phyloP scores from a whole-genome alignment of 37 sponge, comb jelly and placozoan species.

The Oopsacas minuta region DNA sequence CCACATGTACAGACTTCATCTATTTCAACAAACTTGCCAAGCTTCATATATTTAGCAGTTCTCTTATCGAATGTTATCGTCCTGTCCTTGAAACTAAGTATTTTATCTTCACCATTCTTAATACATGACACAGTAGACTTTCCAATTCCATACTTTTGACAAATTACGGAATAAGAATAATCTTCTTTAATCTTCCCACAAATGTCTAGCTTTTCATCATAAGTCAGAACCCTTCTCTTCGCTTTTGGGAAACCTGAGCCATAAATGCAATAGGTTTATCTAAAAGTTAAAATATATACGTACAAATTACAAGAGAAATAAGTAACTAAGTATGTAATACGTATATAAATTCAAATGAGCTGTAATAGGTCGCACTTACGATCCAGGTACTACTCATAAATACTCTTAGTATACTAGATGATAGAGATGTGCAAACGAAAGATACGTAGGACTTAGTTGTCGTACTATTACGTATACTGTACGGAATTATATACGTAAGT shows the following conservation, averaged over 20 bases:
- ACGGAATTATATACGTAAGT: not conserved
- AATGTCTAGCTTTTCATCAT: not conserved
- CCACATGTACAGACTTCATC: constrained; percentile 17
- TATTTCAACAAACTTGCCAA: not conserved
- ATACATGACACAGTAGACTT: constrained; percentile 35
- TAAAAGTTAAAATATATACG: not conserved
- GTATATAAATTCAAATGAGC: not conserved
- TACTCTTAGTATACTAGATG: not conserved
- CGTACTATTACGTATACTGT: not conserved
- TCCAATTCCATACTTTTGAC: constrained; percentile 38
- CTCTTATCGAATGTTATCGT: constrained; percentile 28
- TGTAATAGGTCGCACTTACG: not conserved
- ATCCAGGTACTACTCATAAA: not conserved
- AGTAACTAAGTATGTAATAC: not conserved
- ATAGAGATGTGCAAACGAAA: not conserved
- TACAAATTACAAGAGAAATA: not conserved
- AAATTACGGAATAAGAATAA: constrained; percentile 31
- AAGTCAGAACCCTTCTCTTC: not conserved
- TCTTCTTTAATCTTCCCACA: not conserved
- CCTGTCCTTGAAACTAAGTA: constrained; percentile 23
- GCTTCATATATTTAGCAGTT: constrained; percentile 25
- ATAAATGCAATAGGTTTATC: not conserved
- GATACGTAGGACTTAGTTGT: not conserved
- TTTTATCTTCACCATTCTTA: constrained; percentile 34
- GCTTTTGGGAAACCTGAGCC: not conserved